Conservation (phyloP, 2,888 invertebrate genomes). For the Anthophora plumipes region DNA sequence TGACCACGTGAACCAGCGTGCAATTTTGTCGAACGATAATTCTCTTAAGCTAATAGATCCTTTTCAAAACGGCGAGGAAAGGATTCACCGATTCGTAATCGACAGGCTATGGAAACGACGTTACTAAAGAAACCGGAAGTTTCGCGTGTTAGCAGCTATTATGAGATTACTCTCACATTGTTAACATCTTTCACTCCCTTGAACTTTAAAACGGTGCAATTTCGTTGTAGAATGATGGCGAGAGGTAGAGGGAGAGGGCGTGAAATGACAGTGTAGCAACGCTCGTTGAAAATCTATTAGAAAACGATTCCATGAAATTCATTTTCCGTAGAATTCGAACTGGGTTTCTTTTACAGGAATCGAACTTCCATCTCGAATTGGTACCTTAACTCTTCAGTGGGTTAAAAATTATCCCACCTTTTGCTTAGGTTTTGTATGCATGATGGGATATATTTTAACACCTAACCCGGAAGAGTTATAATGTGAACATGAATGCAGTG, state of each 20-base stretch:
- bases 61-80: background rate
- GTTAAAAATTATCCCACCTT: no score
- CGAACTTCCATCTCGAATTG: no score
- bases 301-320: constrained; percentile 20
- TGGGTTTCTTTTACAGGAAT: background rate
- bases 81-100: constrained; percentile 1
- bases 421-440: no score
- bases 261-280: background rate
- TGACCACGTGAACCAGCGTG: constrained; percentile 30
- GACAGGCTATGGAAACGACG: constrained; percentile 8
- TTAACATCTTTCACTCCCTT: constrained; percentile 18
- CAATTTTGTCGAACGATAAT: constrained; percentile 1
- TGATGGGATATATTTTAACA: no score
- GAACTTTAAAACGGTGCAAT: constrained; percentile 18
- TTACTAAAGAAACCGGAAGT: constrained; percentile 22
- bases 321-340: constrained; percentile 9
- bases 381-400: no score
- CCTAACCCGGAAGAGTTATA: no score
- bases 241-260: background rate
- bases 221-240: constrained; percentile 5
- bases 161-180: constrained; percentile 15
- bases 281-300: background rate
- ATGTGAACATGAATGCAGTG: no score
- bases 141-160: constrained; percentile 5
- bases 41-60: background rate